These are phyloP conservation scores for Holacanthella duospinosa DNA, from an alignment of 2,888 invertebrate species.

Conservation along the genomic window DNA sequence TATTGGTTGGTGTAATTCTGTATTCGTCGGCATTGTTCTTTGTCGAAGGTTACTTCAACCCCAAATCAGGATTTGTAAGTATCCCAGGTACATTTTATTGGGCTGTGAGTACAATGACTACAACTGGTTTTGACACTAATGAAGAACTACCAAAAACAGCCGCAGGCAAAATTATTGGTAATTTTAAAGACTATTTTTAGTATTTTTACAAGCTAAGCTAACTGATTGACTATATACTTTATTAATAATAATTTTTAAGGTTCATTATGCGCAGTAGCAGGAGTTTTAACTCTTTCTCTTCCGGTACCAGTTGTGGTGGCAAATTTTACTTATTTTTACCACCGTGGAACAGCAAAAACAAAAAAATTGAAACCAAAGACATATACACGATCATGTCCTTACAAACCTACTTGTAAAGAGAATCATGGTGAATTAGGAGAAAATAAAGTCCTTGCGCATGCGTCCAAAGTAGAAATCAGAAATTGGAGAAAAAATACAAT, in stretches of 20 bases:
- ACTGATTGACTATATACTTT: too few species aligned
- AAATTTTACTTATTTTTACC: neutral
- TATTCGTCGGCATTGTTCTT: neutral
- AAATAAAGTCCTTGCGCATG: too few species aligned
- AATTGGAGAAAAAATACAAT: too few species aligned
- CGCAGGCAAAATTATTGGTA: neutral
- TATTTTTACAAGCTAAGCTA: too few species aligned
- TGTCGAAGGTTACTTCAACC: neutral
- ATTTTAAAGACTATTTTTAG: too few species aligned
- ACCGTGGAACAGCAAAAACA: neutral
- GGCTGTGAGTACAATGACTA: neutral
- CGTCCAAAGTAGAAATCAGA: too few species aligned
- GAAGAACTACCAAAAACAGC: neutral
- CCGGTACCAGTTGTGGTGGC: neutral
- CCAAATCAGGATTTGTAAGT: neutral
- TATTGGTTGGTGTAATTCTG: neutral
- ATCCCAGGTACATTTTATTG: neutral
- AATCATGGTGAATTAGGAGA: too few species aligned
- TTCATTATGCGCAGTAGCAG: neutral
- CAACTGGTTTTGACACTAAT: neutral
- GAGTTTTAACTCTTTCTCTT: neutral
- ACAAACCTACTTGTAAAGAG: neutral
- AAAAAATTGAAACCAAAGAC: neutral
- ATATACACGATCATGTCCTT: neutral
- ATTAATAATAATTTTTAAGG: neutral